A percentile compares a stretch with the other conserved stretches of the same genome.
Conservation (phyloP, 2,797 vertebrate genomes). For the Poecilia picta region DNA sequence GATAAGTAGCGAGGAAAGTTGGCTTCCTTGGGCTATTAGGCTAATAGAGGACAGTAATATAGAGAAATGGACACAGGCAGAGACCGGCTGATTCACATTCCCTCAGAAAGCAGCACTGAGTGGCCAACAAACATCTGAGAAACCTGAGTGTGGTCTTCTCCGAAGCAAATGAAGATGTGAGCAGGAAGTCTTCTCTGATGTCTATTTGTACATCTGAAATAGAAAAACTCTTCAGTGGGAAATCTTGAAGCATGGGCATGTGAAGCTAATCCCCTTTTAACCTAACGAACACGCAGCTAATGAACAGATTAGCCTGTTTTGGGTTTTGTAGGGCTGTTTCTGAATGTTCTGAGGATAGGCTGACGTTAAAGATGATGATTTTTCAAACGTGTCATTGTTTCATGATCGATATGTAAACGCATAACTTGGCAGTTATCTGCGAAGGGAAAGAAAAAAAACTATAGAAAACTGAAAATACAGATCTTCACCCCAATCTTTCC, state of each 20-base stretch:
- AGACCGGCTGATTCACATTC: constrained; percentile 51
- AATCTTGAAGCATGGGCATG: constrained; percentile 60
- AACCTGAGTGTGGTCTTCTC: constrained; percentile 64
- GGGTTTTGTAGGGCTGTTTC: neutral
- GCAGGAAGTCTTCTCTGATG: constrained; percentile 71
- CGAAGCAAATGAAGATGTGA: constrained; percentile 43
- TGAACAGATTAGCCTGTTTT: constrained; percentile 46
- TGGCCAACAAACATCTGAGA: constrained; percentile 76
- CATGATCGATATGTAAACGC: neutral
- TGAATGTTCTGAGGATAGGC: neutral
- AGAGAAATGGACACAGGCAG: constrained; percentile 51
- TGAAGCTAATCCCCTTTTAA: constrained; percentile 75
- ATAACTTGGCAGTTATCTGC: neutral
- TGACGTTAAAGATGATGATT: neutral
- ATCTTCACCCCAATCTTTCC: neutral
- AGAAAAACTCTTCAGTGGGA: constrained; percentile 60
- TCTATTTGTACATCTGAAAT: constrained; percentile 53
- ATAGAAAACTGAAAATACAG: neutral
- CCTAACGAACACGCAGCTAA: constrained; percentile 73
- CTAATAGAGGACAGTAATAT: constrained; percentile 33
- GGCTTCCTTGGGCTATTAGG: constrained; percentile 56
- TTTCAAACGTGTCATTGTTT: neutral
- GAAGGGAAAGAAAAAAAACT: neutral
- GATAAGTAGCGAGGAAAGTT: constrained; percentile 21
- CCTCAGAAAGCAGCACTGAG: constrained; percentile 58